Percentiles rank a stretch among this genome's conserved stretches.
These are phyloP conservation scores for Stenotaenia linearis DNA, from an alignment of 2,888 invertebrate species.

Conservation along the genomic window DNA sequence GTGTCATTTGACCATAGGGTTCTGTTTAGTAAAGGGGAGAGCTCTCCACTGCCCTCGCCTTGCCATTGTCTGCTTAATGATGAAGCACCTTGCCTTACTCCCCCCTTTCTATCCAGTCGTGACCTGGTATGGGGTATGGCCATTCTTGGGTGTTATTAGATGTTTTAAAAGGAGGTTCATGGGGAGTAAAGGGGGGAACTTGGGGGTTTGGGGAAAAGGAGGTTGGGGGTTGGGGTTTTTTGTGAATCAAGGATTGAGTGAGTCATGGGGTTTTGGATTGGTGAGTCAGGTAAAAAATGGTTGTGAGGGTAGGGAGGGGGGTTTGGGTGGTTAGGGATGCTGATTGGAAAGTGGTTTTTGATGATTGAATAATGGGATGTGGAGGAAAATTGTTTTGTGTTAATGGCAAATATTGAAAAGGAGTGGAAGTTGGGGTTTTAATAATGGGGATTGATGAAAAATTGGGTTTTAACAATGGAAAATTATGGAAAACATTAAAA, in stretches of 20 bases:
- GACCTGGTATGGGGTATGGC: not conserved
- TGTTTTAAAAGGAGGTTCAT: not conserved
- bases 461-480: no score
- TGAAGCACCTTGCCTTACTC: conserved; percentile 14
- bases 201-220: not conserved
- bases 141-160: conserved; percentile 10
- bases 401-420: no score
- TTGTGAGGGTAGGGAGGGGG: no score
- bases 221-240: not conserved
- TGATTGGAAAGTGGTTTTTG: not conserved
- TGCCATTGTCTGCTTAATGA: conserved; percentile 7
- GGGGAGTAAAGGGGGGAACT: not conserved
- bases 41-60: not conserved
- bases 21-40: not conserved
- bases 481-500: no score
- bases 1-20: not conserved
- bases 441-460: no score
- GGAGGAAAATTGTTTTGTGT: no score
- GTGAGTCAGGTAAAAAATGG: not conserved
- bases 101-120: not conserved
- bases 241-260: not conserved
- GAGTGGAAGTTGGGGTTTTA: no score
- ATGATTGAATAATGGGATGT: no score
- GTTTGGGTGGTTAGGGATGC: not conserved
- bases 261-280: not conserved